phyloP scores from a whole-genome alignment of 2,888 invertebrate genomes.

The Timema podura region DNA sequence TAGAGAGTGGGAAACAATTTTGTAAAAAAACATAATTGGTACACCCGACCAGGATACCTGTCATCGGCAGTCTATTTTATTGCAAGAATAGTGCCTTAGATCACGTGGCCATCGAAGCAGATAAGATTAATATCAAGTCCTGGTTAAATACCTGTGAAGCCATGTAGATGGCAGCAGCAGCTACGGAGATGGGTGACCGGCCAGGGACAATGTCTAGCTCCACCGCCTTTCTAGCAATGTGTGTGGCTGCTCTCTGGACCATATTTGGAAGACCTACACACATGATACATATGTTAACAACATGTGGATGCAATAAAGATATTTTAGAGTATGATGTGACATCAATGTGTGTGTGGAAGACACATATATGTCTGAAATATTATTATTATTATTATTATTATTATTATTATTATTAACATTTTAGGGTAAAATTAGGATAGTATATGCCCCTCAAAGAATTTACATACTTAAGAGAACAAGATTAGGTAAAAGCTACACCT shows the following conservation, averaged over 20 bases:
- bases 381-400: background rate
- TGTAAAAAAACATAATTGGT: too few relatives aligned
- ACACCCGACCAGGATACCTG: too few relatives aligned
- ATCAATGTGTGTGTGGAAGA: background rate
- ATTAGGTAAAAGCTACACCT: too few relatives aligned
- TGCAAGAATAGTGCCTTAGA: too few relatives aligned
- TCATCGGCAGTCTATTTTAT: too few relatives aligned
- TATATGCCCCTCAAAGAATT: too few relatives aligned
- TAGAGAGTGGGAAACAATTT: too few relatives aligned
- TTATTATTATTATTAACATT: constrained; percentile 9
- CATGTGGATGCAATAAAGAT: background rate
- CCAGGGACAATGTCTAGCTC: constrained; percentile 97
- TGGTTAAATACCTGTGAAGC: constrained; percentile 74
- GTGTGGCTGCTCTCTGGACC: constrained; percentile 90
- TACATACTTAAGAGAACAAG: too few relatives aligned
- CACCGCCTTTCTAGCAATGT: constrained; percentile 94
- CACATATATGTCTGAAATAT: background rate
- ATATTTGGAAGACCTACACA: constrained; percentile 67
- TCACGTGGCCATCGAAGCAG: too few relatives aligned
- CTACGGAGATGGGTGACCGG: constrained; percentile 96
- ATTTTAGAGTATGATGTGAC: background rate
- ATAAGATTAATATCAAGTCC: too few relatives aligned
- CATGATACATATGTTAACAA: constrained; percentile 6
- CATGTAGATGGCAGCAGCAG: constrained; percentile 99
- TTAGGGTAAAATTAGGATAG: too few relatives aligned